Base-by-base conservation (phyloP, 2,888 invertebrate species). In the Aleiodes alternator region DNA sequence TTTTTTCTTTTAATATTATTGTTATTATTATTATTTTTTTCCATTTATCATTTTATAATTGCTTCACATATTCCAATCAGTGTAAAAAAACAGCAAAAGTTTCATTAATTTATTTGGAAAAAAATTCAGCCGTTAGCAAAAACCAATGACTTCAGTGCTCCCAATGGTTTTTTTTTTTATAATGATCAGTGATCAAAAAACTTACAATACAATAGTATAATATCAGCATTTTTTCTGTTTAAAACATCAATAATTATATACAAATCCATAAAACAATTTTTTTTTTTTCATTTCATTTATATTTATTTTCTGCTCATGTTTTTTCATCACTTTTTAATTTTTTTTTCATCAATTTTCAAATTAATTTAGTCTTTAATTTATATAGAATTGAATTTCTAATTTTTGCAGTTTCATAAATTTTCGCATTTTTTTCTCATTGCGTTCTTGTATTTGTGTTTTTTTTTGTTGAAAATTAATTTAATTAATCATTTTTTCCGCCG, bases 231-330 rank as follows among this genome's bases (percentile, higher is more conserved):
- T 31, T 64, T 64, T 6, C 6, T 43, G 43, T 64, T 84, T 87
- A 87, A 88, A 89, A 89, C 87, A 87, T 87, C 85, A 86, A 88
- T 89, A 88, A 87, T 87, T 89, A 89, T 89, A 86, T 89, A 89
- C 88, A 89, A 88, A 89, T 88, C 86, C 87, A 87, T 88, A 87
- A 88, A 89, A 89, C 87, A 86, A 87, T 86, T 85, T 86, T 78
- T 83, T 84, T 84, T 77, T 84, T 80, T 83, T 85, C 85, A 84
- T 23, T 23, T 23, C 23, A 23, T 23, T 23, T 23, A 86, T 82
- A 82, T 80, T 81, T 81, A 84, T 34, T 34, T 34, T 34, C 34
- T 34, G 34, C 80, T 84, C 79, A 82, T 77, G 81, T 82, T 83
- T 23, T 84, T 84, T 81, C 8, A 9, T 43, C 82, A 66, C 72